Percentiles rank a stretch among this genome's conserved stretches.
Conservation (phyloP, 2,113 vertebrate species). For the Anhinga anhinga region DNA sequence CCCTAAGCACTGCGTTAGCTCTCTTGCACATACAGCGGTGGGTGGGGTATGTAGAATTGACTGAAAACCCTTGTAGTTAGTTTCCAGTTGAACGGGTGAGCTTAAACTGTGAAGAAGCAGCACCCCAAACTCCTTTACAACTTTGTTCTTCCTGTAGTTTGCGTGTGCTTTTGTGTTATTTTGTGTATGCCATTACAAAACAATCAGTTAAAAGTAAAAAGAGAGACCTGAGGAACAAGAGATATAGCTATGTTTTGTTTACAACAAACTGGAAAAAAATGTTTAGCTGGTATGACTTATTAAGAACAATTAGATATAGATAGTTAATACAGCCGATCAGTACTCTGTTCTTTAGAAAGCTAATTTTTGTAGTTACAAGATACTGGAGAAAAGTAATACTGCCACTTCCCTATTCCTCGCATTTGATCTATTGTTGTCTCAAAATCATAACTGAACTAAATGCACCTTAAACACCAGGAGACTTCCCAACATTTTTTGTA, state of each 20-base stretch:
- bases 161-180: not conserved
- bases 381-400: not conserved
- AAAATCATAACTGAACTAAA: not conserved
- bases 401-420: not conserved
- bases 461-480: not conserved
- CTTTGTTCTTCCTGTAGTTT: not conserved
- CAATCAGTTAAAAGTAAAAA: not conserved
- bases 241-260: not conserved
- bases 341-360: not conserved
- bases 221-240: not conserved
- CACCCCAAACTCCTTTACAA: not conserved
- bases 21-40: not conserved
- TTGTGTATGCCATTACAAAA: not conserved
- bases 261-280: not conserved
- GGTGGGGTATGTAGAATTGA: accelerated
- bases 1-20: not conserved
- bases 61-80: not conserved
- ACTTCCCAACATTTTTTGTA: not conserved
- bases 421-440: not conserved
- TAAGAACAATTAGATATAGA: not conserved
- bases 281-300: not conserved
- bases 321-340: not conserved
- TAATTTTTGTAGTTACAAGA: not conserved
- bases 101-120: not conserved
- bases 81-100: not conserved